Evolutionary conservation across 1,140 invertebrate species (phyloP), one percentile per base, ranked within the genome.

Genomic region (Cotesia glomerata): DNA sequence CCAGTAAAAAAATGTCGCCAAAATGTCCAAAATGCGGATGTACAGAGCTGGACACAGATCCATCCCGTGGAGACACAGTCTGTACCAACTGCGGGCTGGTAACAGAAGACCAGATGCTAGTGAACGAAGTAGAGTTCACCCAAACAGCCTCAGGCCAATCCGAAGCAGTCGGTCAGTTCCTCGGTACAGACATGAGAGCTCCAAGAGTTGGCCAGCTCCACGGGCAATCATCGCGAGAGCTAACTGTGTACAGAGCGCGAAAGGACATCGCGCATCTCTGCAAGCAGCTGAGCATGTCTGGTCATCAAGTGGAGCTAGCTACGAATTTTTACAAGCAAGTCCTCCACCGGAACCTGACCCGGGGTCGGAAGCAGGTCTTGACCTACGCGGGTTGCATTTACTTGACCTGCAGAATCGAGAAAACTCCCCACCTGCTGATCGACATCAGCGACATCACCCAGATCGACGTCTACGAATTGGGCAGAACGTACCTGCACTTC

Each of bases 241-340:
- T 97, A 0, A 98, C 97, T 4, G 82, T 98, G 36, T 90, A 92
- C 75, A 97, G 96, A 88, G 96, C 96, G n/a, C 91, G 92, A 76
- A 91, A 91, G 81, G 93, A 93, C 34, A 96, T 97, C 59, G 91
- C 91, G 56, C 89, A 91, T 68, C 86, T 96, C 2, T 94, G 93
- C 74, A 91, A 93, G 79, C 93, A 95, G 76, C 82, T 97, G 45
- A 89, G 86, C 86, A 88, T 99, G 45, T 97, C 95, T 80, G 92
- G 96, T 77, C 94, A 97, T 80, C 96, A 93, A 79, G 93, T 98
- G 61, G 96, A 98, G 70, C 97, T 93, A 16, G 95, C 97, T 4
- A 94, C 95, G 75, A 97, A 96, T 81, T 98, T 98, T 86, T 99
- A 98, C 85, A 98, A 98, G 89, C 94, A 99, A 93, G 98, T 97